These are phyloP conservation scores for Scleropages formosus DNA, from an alignment of 2,797 vertebrate genomes.

Conservation along the genomic window DNA sequence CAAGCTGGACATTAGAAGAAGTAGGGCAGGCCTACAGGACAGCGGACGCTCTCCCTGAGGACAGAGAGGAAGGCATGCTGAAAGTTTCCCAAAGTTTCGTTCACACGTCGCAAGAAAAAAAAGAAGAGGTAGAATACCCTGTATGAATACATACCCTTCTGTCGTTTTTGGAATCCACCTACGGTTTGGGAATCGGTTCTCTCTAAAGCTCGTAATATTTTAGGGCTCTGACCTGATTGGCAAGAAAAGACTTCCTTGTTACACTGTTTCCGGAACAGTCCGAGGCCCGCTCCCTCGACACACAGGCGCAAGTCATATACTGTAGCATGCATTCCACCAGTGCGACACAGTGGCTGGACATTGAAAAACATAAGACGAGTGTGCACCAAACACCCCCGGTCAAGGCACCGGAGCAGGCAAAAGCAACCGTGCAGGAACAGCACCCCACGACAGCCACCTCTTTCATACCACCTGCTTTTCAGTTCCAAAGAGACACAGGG, in stretches of 20 bases:
- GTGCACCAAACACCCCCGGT: neutral
- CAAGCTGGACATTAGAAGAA: neutral
- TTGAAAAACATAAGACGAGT: neutral
- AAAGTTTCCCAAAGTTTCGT: slow-evolving; percentile 6
- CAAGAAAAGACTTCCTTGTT: slow-evolving; percentile 93
- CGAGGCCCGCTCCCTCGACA: slow-evolving; percentile 36
- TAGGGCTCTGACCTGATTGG: slow-evolving; percentile 99
- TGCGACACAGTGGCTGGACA: slow-evolving; percentile 11
- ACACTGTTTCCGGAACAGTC: slow-evolving; percentile 65
- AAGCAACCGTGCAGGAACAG: slow-evolving; percentile 12
- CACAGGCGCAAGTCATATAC: slow-evolving; percentile 8
- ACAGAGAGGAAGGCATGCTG: slow-evolving; percentile 1
- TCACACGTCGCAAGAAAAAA: neutral
- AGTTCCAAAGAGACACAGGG: neutral
- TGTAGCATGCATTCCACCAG: slow-evolving; percentile 17
- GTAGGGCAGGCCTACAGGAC: neutral
- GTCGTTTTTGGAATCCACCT: slow-evolving; percentile 95
- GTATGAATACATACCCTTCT: slow-evolving; percentile 92
- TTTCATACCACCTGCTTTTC: neutral
- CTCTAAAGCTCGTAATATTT: slow-evolving; percentile 99
- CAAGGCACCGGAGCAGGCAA: no score
- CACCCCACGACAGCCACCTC: neutral
- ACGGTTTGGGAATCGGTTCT: slow-evolving; percentile 99
- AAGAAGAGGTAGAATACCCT: slow-evolving; percentile 9
- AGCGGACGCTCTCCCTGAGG: neutral